phyloP scores from a whole-genome alignment of 2,797 vertebrate genomes.

The Natrix natrix region DNA sequence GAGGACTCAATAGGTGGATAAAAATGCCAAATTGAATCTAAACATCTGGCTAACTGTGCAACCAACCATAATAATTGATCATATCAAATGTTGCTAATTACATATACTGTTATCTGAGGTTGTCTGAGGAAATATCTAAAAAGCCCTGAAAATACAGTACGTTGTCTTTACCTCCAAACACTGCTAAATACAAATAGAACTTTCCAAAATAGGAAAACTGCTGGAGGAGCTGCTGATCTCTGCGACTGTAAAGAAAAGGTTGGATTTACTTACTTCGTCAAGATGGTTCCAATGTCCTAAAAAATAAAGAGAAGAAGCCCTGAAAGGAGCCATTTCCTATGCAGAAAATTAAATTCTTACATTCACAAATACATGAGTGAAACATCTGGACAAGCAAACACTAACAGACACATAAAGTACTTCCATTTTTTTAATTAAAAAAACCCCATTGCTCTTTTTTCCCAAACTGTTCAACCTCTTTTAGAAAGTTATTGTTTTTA shows the following conservation, averaged over 20 bases:
- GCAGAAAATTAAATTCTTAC: too few relatives aligned
- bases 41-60: too few relatives aligned
- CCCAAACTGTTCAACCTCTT: not conserved
- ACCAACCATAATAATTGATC: too few relatives aligned
- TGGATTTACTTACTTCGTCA: not conserved
- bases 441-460: not conserved
- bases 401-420: not conserved
- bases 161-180: not conserved
- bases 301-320: not conserved
- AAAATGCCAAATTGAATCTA: too few relatives aligned
- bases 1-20: too few relatives aligned
- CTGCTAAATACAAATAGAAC: not conserved
- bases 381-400: too few relatives aligned
- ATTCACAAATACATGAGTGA: too few relatives aligned
- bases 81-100: not conserved
- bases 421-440: too few relatives aligned
- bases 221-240: not conserved
- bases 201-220: not conserved
- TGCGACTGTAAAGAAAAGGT: too few relatives aligned
- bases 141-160: not conserved
- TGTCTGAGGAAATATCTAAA: too few relatives aligned
- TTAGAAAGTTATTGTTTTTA: not conserved
- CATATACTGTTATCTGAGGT: not conserved
- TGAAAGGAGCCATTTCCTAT: too few relatives aligned
- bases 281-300: not conserved